Base-by-base conservation (phyloP, 1,140 invertebrate species). In the Ruditapes philippinarum region DNA sequence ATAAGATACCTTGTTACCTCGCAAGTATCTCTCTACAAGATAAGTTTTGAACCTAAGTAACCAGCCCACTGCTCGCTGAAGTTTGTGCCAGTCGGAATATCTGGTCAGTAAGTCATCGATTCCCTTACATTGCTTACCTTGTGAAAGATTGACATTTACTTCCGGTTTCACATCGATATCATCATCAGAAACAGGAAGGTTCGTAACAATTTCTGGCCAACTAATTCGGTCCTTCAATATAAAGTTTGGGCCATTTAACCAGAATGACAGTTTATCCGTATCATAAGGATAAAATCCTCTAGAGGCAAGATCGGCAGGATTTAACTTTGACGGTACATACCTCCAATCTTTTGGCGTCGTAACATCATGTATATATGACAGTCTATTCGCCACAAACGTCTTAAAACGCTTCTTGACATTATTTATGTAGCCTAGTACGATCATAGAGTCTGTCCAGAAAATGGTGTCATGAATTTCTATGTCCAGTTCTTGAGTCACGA, bases 311-410 rank as follows among this genome's bases (percentile, higher is more conserved):
- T n/a, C n/a, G n/a, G n/a, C n/a, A n/a, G n/a, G n/a, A n/a, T n/a
- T n/a, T n/a, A 11, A 89, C 17, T 45, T 31, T 28, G 92, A 90
- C 0, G 78, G 33, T 11, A 95, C 90, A 65, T 95, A 89, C 31
- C 81, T 3, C 94, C 93, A 95, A 19, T 91, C 65, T 0, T 87
- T 70, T n/a, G 74, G n/a, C 11, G 81, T 31, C 0, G 92, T 91
- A 0, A 28, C 82, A 11, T 49, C 45, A 83, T 93, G 94, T 68
- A 96, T 96, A 92, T 95, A 90, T 5, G 87, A 28, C 0, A 96
- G 92, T 33, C 95, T 88, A 89, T 96, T 96, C n/a, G 1, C 94
- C 95, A 0, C 96, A 95, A n/a, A n/a, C n/a, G n/a, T n/a, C n/a
- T n/a, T n/a, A n/a, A n/a, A n/a, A n/a, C n/a, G n/a, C n/a, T n/a